These are phyloP conservation scores for Sacculina carcini DNA, from an alignment of 2,888 invertebrate genomes.

Conservation along the genomic window DNA sequence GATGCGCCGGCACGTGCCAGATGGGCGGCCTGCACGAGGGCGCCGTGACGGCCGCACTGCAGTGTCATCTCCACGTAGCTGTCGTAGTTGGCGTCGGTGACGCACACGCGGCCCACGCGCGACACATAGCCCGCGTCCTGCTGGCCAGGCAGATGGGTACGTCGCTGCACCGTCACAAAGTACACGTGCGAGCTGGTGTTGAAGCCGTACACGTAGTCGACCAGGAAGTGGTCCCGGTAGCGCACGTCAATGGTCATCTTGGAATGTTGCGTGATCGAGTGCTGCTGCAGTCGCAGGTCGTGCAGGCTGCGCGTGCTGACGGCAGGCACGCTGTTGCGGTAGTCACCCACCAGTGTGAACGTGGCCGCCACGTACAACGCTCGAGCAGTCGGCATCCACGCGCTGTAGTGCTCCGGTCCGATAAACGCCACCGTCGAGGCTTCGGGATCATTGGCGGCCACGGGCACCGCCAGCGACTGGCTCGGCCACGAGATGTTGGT, in stretches of 20 bases:
- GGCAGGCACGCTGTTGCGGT: constrained; percentile 72
- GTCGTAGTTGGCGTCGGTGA: constrained; percentile 77
- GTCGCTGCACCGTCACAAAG: constrained; percentile 79
- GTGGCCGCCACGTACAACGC: constrained; percentile 82
- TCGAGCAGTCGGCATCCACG: constrained; percentile 52
- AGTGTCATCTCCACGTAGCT: constrained; percentile 89
- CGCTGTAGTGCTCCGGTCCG: constrained; percentile 33
- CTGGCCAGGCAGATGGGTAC: constrained; percentile 57
- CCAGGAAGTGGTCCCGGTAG: constrained; percentile 76
- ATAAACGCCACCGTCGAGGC: constrained; percentile 13
- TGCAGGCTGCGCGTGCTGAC: constrained; percentile 63
- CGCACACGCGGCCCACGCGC: constrained; percentile 69
- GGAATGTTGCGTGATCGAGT: constrained; percentile 59
- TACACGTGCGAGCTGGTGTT: constrained; percentile 83
- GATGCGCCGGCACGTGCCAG: constrained; percentile 61
- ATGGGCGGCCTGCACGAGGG: constrained; percentile 81
- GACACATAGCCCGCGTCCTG: constrained; percentile 74
- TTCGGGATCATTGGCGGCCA: constrained; percentile 13
- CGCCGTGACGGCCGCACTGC: constrained; percentile 51
- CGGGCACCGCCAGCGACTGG: constrained; percentile 10
- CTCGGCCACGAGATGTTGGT: constrained; percentile 34
- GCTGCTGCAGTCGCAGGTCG: constrained; percentile 50
- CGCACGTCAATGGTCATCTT: constrained; percentile 66
- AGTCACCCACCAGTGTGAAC: constrained; percentile 75
- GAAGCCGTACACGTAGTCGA: constrained; percentile 87